Percentiles rank a stretch among this genome's conserved stretches.
phyloP scores from a whole-genome alignment of 1,140 invertebrate genomes.

The Trichomalopsis sarcophagae region DNA sequence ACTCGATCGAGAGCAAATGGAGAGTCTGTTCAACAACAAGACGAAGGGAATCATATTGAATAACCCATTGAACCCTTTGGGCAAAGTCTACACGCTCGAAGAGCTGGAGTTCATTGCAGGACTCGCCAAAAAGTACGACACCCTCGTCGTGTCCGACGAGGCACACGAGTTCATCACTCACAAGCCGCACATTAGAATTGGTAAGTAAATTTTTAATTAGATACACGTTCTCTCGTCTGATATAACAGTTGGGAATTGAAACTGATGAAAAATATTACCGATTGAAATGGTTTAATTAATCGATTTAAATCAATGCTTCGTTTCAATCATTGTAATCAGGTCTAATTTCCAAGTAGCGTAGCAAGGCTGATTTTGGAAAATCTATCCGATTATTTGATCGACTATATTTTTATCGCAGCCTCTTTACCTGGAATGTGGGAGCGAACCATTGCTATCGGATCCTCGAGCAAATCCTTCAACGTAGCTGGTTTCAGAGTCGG shows the following conservation, averaged over 20 bases:
- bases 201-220: background rate
- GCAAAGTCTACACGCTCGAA: conserved; percentile 87
- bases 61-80: conserved; percentile 96
- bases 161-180: conserved; percentile 78
- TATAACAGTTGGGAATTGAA: too few relatives aligned
- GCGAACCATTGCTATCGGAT: background rate
- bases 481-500: background rate
- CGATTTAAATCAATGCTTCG: background rate
- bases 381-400: background rate
- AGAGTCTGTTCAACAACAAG: conserved; percentile 87
- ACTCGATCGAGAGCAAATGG: conserved; percentile 89
- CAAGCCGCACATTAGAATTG: background rate
- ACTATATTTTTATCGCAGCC: background rate
- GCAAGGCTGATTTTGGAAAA: background rate
- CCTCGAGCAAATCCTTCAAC: background rate
- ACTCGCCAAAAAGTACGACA: conserved; percentile 94
- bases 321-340: background rate
- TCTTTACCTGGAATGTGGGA: background rate
- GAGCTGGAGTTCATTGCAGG: conserved; percentile 88
- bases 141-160: conserved; percentile 94
- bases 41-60: conserved; percentile 98
- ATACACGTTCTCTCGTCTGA: too few relatives aligned
- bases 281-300: background rate
- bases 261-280: too few relatives aligned
- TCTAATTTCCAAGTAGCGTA: background rate